Percentiles rank a stretch among this genome's conserved stretches.
Evolutionary conservation across 1,140 invertebrate genomes (phyloP).

Genomic region (Dryas iulia): DNA sequence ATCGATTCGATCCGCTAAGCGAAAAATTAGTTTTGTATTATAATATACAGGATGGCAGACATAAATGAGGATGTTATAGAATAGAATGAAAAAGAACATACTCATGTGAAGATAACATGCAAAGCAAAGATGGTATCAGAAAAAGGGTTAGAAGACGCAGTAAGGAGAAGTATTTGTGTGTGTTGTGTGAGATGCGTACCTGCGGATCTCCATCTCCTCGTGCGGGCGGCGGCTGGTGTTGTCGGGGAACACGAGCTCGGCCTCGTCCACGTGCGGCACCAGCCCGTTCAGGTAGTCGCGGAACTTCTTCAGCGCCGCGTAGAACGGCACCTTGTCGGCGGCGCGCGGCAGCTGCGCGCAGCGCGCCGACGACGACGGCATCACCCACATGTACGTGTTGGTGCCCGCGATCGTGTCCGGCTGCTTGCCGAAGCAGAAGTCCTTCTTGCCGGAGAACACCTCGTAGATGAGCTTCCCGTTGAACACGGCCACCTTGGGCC

Average conservation of each 20-base stretch:
- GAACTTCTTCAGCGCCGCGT: slow-evolving; percentile 96
- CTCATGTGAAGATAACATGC: too few relatives aligned
- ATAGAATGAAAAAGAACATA: too few relatives aligned
- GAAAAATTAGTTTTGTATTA: too few relatives aligned
- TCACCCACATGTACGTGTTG: slow-evolving; percentile 98
- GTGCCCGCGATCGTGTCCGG: slow-evolving; percentile 95
- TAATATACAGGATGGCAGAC: too few relatives aligned
- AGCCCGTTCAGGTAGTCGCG: slow-evolving; percentile 96
- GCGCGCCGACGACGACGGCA: slow-evolving; percentile 97
- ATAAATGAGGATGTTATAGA: too few relatives aligned
- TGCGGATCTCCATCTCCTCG: slow-evolving; percentile 81
- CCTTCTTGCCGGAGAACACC: slow-evolving; percentile 98
- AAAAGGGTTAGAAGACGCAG: too few relatives aligned
- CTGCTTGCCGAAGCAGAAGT: slow-evolving; percentile 97
- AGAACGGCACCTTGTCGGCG: slow-evolving; percentile 98
- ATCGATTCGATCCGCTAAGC: too few relatives aligned
- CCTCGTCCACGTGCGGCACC: slow-evolving; percentile 92
- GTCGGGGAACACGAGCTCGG: slow-evolving; percentile 95
- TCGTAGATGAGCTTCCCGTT: slow-evolving; percentile 99
- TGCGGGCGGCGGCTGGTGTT: slow-evolving; percentile 74
- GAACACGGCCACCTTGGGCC: slow-evolving; percentile 98
- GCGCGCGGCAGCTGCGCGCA: slow-evolving; percentile 97
- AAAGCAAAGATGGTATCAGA: too few relatives aligned
- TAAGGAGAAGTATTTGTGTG: too few relatives aligned
- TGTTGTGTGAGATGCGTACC: slow-evolving; percentile 55